phyloP scores from a whole-genome alignment of 2,888 invertebrate genomes.

The Tiliacea citrago region DNA sequence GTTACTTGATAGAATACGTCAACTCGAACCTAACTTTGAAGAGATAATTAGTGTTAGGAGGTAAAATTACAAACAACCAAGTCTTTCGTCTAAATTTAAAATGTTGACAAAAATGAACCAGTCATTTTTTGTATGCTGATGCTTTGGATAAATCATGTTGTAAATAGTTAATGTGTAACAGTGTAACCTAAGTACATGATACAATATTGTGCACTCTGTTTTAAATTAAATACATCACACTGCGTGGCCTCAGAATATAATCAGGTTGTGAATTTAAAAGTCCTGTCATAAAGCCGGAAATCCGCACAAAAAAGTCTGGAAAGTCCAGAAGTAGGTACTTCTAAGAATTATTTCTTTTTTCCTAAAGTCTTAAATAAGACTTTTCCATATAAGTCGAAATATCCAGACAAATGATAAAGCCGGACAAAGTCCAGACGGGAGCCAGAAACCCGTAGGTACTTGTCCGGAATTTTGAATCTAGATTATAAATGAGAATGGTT shows the following conservation, averaged over 20 bases:
- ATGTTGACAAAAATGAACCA: background rate
- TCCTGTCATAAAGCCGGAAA: background rate
- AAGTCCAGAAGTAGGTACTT: too few species aligned
- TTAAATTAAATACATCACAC: background rate
- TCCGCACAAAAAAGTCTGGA: too few species aligned
- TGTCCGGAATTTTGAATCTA: too few species aligned
- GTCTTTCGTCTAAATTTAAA: background rate
- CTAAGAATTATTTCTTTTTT: too few species aligned
- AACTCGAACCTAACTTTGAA: slow-evolving; percentile 53
- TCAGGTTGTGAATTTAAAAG: background rate
- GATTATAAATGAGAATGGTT: too few species aligned
- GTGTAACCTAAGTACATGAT: background rate
- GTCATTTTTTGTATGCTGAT: background rate
- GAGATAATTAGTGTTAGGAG: slow-evolving; percentile 42
- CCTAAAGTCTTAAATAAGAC: too few species aligned
- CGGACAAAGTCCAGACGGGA: background rate
- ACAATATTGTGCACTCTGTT: background rate
- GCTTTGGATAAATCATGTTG: background rate
- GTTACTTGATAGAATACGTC: slow-evolving; percentile 44
- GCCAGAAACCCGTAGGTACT: background rate
- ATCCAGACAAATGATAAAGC: background rate
- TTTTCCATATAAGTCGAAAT: too few species aligned
- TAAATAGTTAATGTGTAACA: slow-evolving; percentile 12
- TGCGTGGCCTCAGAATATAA: background rate
- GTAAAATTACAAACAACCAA: slow-evolving; percentile 4